phyloP scores from a whole-genome alignment of 2,888 invertebrate species.

The Macrosoma leucophasiata region DNA sequence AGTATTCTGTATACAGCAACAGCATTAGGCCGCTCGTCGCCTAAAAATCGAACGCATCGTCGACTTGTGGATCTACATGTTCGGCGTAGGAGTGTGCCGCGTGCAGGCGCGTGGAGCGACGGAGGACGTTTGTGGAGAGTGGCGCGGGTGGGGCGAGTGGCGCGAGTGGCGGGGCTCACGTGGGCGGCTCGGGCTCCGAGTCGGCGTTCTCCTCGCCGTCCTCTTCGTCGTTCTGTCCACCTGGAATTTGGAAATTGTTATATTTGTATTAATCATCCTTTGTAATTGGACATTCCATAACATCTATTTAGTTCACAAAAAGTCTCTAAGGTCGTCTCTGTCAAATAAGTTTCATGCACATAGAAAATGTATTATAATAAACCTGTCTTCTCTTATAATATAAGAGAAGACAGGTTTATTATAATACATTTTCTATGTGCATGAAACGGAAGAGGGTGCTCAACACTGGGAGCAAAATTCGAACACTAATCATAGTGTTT shows the following conservation, averaged over 20 bases:
- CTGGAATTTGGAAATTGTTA: slow-evolving; percentile 26
- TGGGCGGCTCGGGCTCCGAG: slow-evolving; percentile 61
- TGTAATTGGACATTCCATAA: neutral
- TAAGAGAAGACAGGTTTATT: no score
- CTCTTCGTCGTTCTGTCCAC: slow-evolving; percentile 70
- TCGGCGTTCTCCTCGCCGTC: slow-evolving; percentile 79
- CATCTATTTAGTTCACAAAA: neutral
- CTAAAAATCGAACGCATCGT: slow-evolving; percentile 4
- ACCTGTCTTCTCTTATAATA: no score
- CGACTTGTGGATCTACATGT: slow-evolving; percentile 2
- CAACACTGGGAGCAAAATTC: no score
- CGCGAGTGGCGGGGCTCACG: slow-evolving; percentile 33
- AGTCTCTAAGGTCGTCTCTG: no score
- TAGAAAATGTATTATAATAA: no score
- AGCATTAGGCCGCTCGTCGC: slow-evolving; percentile 2
- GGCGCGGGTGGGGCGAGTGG: neutral
- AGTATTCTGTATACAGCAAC: no score
- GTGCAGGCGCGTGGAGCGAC: slow-evolving; percentile 8
- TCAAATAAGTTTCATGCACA: no score
- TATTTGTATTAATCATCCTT: slow-evolving; percentile 3
- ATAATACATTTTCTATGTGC: no score
- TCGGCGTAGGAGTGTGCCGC: slow-evolving; percentile 4
- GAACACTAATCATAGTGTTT: no score
- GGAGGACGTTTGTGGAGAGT: neutral
- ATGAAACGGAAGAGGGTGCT: no score